phyloP scores from a whole-genome alignment of 2,113 vertebrate genomes.

The Triplophysa tibetana region DNA sequence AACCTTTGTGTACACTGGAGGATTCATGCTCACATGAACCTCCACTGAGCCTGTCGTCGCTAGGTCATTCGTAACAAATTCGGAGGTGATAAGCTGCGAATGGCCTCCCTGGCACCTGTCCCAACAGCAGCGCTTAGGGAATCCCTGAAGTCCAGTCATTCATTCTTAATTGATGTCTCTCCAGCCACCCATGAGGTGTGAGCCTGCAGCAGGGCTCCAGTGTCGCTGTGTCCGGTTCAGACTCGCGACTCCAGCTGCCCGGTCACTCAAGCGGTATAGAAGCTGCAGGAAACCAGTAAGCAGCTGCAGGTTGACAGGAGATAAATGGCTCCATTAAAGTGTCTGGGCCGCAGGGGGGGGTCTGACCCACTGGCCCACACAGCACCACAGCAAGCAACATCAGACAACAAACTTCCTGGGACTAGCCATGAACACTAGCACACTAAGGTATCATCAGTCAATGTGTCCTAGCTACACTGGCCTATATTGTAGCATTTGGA shows the following conservation, averaged over 20 bases:
- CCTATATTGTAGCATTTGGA: constrained; percentile 32
- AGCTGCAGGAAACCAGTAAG: constrained; percentile 15
- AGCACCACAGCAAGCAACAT: background rate
- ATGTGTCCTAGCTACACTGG: constrained; percentile 24
- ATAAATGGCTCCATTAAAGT: constrained; percentile 51
- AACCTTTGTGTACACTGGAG: background rate
- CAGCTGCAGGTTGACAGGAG: constrained; percentile 57
- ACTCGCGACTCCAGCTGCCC: constrained; percentile 7
- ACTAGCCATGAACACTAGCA: background rate
- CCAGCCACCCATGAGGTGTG: background rate
- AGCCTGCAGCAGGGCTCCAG: background rate
- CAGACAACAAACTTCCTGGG: background rate
- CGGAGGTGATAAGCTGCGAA: constrained; percentile 38
- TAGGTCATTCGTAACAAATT: constrained; percentile 23
- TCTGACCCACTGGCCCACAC: constrained; percentile 47
- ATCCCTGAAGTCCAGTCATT: constrained; percentile 34
- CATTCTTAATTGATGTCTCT: constrained; percentile 30
- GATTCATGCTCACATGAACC: background rate
- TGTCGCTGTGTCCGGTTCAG: constrained; percentile 17
- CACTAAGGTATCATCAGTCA: constrained; percentile 4
- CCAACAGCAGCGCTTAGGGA: constrained; percentile 28
- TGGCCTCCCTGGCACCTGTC: constrained; percentile 31
- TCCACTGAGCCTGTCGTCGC: background rate
- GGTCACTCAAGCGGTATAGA: background rate
- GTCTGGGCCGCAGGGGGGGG: constrained; percentile 36